A percentile compares a stretch with the other conserved stretches of the same genome.
These are phyloP conservation scores for Alcedo quadribrachys DNA, from an alignment of 2,797 vertebrate genomes.

Conservation along the genomic window DNA sequence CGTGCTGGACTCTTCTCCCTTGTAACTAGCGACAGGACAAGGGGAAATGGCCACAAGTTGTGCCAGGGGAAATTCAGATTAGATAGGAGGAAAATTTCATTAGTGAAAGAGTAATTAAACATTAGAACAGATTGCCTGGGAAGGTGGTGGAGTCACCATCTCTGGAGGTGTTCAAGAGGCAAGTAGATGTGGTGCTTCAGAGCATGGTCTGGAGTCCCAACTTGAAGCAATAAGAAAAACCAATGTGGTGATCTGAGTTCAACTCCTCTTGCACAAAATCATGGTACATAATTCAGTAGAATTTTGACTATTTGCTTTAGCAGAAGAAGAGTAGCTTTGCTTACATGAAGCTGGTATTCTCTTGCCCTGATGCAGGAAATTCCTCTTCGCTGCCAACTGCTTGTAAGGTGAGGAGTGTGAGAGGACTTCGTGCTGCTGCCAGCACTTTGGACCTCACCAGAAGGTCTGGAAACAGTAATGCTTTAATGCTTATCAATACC, in stretches of 20 bases:
- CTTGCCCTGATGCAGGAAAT: not conserved
- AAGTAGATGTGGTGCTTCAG: no score
- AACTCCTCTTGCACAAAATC: not conserved
- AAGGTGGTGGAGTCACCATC: no score
- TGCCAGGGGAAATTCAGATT: no score
- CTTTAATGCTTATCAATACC: slow-evolving; percentile 32
- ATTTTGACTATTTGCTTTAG: not conserved
- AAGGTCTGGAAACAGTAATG: not conserved
- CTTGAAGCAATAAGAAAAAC: not conserved
- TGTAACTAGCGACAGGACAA: no score
- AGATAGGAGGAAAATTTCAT: no score
- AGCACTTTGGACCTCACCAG: not conserved
- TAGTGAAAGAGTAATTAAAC: no score
- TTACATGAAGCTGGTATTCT: not conserved
- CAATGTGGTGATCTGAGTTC: not conserved
- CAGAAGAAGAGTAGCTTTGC: not conserved
- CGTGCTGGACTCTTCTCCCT: no score
- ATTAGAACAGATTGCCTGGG: no score
- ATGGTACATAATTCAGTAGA: not conserved
- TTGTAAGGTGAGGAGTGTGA: not conserved
- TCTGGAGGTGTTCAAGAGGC: no score
- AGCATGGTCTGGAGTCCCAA: not conserved
- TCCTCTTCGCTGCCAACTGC: not conserved
- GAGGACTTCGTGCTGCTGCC: not conserved
- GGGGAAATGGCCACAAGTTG: no score